Base-by-base conservation (phyloP, 2,113 vertebrate genomes). In the Ctenomys sociabilis region DNA sequence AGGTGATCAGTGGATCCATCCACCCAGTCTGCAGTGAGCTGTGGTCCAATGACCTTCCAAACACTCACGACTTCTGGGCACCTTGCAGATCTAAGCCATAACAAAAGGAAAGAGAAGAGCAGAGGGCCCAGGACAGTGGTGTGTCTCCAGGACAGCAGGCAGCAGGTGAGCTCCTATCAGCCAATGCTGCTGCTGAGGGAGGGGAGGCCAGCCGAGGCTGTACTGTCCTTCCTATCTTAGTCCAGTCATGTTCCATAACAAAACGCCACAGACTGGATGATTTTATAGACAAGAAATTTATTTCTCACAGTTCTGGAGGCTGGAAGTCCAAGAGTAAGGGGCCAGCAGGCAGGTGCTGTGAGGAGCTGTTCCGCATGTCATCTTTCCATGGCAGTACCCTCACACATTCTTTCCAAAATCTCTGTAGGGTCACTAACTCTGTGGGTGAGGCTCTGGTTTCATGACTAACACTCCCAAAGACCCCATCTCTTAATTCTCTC, bases 161-260 rank as follows among this genome's bases (percentile, higher is more conserved):
- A 22, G 45, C 4, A 11, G 37, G 30, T 61, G 37, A 30, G 9
- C 0, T 57, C 49, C 26, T 12, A 1, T 1, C 0, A 49, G 49
- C 9, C 22, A 32, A 2, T 1, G 40, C 3, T 16, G 30, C 37
- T 43, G 8, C n/a, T 17, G 40, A 40, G 19, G 14, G 13, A 22
- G 7, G 12, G 28, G 43, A 52, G 45, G 26, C 43, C 9, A 16
- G 87, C 21, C 0, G 49, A 70, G 10, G 10, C 8, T 12, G 4
- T 14, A 9, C 0, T 5, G 9, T n/a, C 37, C 28, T 77, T 61
- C 57, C 45, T 43, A 2, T 64, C 35, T 26, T 21, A 26, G 35
- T 54, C 3, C 26, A 26, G 45, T 72, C 54, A 37, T 7, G 4
- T 32, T 37, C 26, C 43, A 8, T 40, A 37, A 40, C 35, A 40